Base-by-base conservation (phyloP, 2,888 invertebrate genomes). In the Phortica magna region DNA sequence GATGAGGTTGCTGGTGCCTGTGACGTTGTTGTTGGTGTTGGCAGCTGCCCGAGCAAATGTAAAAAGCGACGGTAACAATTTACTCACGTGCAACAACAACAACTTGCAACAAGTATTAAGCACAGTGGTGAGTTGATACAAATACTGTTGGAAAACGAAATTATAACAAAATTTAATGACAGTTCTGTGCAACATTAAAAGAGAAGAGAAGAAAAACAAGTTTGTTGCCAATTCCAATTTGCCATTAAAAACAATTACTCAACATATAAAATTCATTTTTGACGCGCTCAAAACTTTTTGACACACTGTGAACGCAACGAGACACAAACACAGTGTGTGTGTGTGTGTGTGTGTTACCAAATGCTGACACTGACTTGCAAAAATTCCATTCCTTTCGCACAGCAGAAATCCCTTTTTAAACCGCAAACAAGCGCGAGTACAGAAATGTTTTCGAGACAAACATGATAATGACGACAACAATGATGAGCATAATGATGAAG, bases 221-320 rank as follows among this genome's bases (percentile, higher is more conserved):
- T 83, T 83, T 78, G 17, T 64, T 43, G 72, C 31, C 74, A 76
- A 83, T 78, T 83, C 31, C 74, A 76, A 83, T 78, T 83, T 82
- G 65, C 82, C 75, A 75, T 77, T 78, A 70, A 76, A 76, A 77
- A 77, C 70, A 70, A 70, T 70, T 70, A 70, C 70, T 70, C 53
- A 70, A 53, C 22, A 70, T 48, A 31, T 70, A 53, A 70, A 53
- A 48, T 70, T 70, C 70, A 48, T 76, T 76, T 71, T 76, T 76
- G 59, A 70, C 76, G 72, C 76, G 78, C 74, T 65, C 17, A 68
- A 71, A 70, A 43, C 74, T 76, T 72, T 67, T 41, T 61, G 78
- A 77, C 76, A 77, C 65, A 78, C 77, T 78, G 78, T 72, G 14
- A 68, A 59, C 14, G 73, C 43, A 67, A 41, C 61, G 59, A 19